Evolutionary conservation across 2,797 vertebrate genomes (phyloP).

Genomic region (Lophotriccus pileatus): DNA sequence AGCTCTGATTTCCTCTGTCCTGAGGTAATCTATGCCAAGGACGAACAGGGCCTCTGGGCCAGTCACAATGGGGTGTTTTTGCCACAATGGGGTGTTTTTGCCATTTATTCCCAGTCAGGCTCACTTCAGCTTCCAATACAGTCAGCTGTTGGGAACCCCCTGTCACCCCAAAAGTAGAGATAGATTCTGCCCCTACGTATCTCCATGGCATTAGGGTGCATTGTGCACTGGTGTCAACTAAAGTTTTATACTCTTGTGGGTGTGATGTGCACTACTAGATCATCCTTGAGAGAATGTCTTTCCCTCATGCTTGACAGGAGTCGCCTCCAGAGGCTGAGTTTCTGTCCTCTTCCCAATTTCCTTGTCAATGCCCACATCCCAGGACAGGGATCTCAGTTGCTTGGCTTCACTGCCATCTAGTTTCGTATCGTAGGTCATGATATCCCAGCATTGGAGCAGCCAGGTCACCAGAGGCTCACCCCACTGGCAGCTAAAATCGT

Average conservation of each 20-base stretch:
- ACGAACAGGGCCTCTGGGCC: not conserved
- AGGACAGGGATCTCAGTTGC: not conserved
- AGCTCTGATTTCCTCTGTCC: not conserved
- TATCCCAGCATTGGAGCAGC: not conserved
- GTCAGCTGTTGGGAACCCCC: not conserved
- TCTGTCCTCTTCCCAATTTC: not conserved
- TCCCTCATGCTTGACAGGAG: not conserved
- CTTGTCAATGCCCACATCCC: not conserved
- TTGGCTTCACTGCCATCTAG: not conserved
- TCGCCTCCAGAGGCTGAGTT: not conserved
- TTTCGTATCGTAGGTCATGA: not conserved
- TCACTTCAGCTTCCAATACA: not conserved
- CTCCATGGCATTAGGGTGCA: not conserved
- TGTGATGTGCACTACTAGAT: not conserved
- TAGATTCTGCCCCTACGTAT: not conserved
- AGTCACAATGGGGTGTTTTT: not conserved
- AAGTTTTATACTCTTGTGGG: not conserved
- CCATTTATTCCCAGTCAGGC: not conserved
- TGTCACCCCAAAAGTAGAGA: not conserved
- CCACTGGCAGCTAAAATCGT: not conserved
- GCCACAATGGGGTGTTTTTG: not conserved
- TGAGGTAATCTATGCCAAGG: not conserved
- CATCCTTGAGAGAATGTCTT: not conserved
- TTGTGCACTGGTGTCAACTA: not conserved
- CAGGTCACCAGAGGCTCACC: not conserved